Base-by-base conservation (phyloP, 2,888 invertebrate species). In the Ecliptopera silaceata region DNA sequence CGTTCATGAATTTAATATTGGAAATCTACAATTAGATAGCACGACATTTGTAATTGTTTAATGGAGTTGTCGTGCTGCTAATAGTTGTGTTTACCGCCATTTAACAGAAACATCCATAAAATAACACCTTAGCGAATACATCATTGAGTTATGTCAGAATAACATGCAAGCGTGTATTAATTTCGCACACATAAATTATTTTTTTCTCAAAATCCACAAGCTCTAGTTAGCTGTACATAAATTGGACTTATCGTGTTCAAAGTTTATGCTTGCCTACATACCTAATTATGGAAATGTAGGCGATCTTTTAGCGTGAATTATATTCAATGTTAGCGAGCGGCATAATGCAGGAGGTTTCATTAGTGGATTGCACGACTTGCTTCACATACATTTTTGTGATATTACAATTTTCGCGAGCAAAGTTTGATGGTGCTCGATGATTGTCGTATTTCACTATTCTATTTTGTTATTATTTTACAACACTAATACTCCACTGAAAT, bases 191-290 rank as follows among this genome's bases (percentile, higher is more conserved):
- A 66, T 66, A 61, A 64, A 63, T 66, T 63, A 64, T 64, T 66
- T 66, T 26, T 66, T 66, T 66, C 63, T 64, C 59, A 64, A 66
- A 64, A 66, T 64, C 76, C 75, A 78, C 78, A 71, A 74, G 75
- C 75, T 78, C 73, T 63, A 59, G 68, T 76, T 77, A 79, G 66
- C 77, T 82, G 75, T 77, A 77, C 81, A 86, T 86, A 86, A 86
- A 86, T 86, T 82, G 74, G 67, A 79, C 79, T 85, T 86, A 88
- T 87, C 88, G 85, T 80, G 84, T 82, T 77, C 79, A 77, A 81
- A 83, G 80, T 87, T 88, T 87, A 87, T 85, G 85, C 84, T 82
- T 75, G 78, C 82, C 77, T 80, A 82, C 85, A 84, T 84, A 64
- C 61, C 66, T 66, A 84, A 84, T 87, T 86, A 84, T 87, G 85